Conservation (phyloP, 1,140 invertebrate species). For the Trichoplusia ni region DNA sequence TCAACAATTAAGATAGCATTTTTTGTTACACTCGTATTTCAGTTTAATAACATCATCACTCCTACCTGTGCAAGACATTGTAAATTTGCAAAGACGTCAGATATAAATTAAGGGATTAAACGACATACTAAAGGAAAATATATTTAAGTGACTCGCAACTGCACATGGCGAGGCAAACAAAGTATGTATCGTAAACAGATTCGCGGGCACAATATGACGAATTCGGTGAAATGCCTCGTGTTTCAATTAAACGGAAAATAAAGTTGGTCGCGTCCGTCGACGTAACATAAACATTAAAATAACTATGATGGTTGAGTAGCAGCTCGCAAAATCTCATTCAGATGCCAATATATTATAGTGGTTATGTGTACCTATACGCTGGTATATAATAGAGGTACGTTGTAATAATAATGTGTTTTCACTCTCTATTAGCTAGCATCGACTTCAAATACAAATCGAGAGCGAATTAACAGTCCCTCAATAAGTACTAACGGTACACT, state of each 20-base stretch:
- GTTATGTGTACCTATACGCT: neutral
- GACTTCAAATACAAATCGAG: neutral
- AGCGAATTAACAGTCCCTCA: too few species aligned
- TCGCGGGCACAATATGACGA: constrained; percentile 48
- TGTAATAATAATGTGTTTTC: constrained; percentile 9
- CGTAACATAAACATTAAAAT: constrained; percentile 55
- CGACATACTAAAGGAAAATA: neutral
- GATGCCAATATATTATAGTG: constrained; percentile 41
- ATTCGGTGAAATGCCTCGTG: constrained; percentile 54
- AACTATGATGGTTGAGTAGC: constrained; percentile 49
- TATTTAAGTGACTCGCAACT: constrained; percentile 24
- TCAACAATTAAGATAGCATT: neutral
- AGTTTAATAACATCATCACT: too few species aligned
- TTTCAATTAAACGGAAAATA: constrained; percentile 61
- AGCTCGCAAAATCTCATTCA: constrained; percentile 47
- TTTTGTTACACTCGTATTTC: too few species aligned
- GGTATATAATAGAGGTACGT: neutral
- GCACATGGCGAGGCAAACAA: constrained; percentile 37
- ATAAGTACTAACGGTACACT: too few species aligned
- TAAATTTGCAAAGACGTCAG: constrained; percentile 22
- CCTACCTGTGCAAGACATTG: too few species aligned
- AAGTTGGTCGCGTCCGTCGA: constrained; percentile 48
- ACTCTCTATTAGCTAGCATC: neutral
- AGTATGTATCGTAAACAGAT: constrained; percentile 46
- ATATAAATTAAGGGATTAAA: constrained; percentile 6